phyloP scores from a whole-genome alignment of 2,113 vertebrate genomes.

The Scortum barcoo region DNA sequence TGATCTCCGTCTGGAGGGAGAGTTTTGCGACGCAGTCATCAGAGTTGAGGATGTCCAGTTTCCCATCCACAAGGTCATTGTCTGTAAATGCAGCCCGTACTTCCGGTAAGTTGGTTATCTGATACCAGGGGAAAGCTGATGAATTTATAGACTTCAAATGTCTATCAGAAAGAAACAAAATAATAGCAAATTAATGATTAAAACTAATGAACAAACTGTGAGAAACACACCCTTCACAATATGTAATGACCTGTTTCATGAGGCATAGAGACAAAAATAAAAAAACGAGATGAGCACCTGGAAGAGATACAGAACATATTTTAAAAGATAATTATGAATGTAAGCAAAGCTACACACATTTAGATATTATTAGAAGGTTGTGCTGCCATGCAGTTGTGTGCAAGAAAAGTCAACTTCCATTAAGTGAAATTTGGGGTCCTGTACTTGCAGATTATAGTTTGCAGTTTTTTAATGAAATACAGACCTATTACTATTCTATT shows the following conservation, averaged over 20 bases:
- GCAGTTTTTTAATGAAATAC: too few species aligned
- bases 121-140: not conserved
- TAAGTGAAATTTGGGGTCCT: too few species aligned
- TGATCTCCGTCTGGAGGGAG: constrained; percentile 1
- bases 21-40: constrained; percentile 49
- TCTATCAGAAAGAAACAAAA: not conserved
- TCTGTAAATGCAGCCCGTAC: constrained; percentile 32
- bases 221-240: not conserved
- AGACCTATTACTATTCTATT: too few species aligned
- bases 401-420: not conserved
- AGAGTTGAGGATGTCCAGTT: constrained; percentile 23
- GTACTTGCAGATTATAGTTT: too few species aligned
- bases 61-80: constrained; percentile 45
- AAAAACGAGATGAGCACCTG: not conserved
- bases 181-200: not conserved
- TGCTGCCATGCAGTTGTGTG: not conserved
- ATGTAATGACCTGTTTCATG: not conserved
- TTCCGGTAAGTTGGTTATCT: constrained; percentile 47
- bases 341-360: not conserved
- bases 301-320: not conserved
- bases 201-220: not conserved
- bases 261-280: not conserved
- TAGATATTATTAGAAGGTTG: not conserved
- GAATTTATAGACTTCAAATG: not conserved
- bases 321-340: not conserved